phyloP scores from a whole-genome alignment of 37 sponge, comb jelly and placozoan genomes.

The Axinella damicornis region DNA sequence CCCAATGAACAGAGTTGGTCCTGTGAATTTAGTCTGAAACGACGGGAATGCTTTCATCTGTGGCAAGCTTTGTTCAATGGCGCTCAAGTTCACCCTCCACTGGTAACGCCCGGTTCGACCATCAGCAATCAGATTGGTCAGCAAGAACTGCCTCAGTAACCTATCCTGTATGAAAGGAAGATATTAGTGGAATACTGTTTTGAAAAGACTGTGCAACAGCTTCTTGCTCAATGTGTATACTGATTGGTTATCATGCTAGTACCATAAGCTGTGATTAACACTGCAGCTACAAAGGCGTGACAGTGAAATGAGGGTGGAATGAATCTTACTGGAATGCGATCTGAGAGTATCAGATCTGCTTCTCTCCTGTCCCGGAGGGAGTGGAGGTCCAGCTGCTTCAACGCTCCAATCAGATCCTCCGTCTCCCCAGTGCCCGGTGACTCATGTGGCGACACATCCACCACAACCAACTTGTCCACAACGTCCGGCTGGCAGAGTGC shows the following conservation, averaged over 20 bases:
- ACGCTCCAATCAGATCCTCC: slow-evolving; percentile 12
- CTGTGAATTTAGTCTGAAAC: slow-evolving; percentile 5
- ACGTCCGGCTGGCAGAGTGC: slow-evolving; percentile 68
- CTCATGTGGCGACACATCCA: slow-evolving; percentile 74
- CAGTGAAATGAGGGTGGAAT: no score
- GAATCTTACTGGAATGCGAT: slow-evolving; percentile 63
- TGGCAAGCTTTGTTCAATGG: slow-evolving; percentile 29
- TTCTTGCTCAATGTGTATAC: no score
- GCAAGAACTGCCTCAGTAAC: slow-evolving; percentile 59
- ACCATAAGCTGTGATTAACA: no score
- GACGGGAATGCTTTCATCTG: slow-evolving; percentile 21
- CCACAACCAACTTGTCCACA: slow-evolving; percentile 74
- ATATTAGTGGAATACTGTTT: no score
- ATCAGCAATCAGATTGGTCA: slow-evolving; percentile 57
- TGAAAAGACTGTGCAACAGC: no score
- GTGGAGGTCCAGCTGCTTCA: slow-evolving; percentile 46
- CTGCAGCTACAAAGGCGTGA: no score
- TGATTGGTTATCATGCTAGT: no score
- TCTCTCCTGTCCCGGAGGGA: slow-evolving; percentile 50
- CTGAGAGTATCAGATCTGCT: slow-evolving; percentile 44
- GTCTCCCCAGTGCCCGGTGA: slow-evolving; percentile 27
- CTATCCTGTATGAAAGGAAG: not conserved
- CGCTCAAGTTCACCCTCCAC: slow-evolving; percentile 76
- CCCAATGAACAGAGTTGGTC: slow-evolving; percentile 73
- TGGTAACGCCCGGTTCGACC: not conserved